phyloP scores from a whole-genome alignment of 2,888 invertebrate genomes.

The Pantelozetes paolii region DNA sequence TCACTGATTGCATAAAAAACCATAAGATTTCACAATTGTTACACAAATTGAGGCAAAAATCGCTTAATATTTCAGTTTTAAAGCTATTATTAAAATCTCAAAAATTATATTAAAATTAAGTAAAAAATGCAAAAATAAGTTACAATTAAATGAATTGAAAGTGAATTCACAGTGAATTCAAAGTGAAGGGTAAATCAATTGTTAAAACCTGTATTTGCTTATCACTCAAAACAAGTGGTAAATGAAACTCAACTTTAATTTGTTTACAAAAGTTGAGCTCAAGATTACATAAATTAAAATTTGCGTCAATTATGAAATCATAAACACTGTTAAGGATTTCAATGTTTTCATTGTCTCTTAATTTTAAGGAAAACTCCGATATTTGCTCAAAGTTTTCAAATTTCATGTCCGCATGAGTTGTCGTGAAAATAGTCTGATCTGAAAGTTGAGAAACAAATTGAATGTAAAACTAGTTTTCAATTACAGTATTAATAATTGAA shows the following conservation, averaged over 20 bases:
- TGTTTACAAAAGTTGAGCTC: slow-evolving; percentile 30
- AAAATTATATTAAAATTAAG: background rate
- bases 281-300: slow-evolving; percentile 39
- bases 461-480: too few species aligned
- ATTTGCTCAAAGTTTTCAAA: background rate
- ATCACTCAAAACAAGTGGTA: slow-evolving; percentile 12
- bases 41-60: background rate
- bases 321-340: background rate
- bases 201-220: background rate
- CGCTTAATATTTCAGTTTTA: too few species aligned
- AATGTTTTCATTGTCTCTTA: background rate
- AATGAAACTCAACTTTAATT: slow-evolving; percentile 2
- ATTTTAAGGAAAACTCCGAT: background rate
- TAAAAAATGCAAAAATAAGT: background rate
- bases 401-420: background rate
- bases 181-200: background rate
- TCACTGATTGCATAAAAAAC: too few species aligned
- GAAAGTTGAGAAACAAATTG: background rate
- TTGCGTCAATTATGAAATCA: background rate
- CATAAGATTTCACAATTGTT: background rate
- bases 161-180: background rate
- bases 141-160: background rate
- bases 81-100: too few species aligned
- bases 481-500: too few species aligned
- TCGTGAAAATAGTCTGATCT: background rate